Conservation (phyloP, 1,140 invertebrate species). For the Cephus cinctus region DNA sequence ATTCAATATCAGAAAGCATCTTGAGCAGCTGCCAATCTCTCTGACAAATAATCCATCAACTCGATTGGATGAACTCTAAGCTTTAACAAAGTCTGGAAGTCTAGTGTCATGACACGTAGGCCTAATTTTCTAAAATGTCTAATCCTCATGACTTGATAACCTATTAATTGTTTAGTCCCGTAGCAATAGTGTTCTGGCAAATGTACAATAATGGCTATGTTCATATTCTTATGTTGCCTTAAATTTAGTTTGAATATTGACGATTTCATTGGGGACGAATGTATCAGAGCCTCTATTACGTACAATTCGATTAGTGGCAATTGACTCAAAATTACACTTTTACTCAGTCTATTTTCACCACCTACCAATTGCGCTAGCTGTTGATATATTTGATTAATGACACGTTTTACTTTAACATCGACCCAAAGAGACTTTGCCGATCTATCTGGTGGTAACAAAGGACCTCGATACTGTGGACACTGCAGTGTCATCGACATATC, state of each 20-base stretch:
- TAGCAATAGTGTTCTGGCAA: constrained; percentile 67
- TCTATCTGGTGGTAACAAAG: constrained; percentile 60
- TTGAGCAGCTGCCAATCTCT: constrained; percentile 38
- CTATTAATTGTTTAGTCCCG: constrained; percentile 57
- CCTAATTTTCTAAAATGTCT: constrained; percentile 64
- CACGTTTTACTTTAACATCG: constrained; percentile 59
- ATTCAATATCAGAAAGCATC: constrained; percentile 27
- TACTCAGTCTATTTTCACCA: constrained; percentile 50
- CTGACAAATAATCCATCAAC: constrained; percentile 49
- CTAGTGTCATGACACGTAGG: constrained; percentile 63
- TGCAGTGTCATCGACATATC: constrained; percentile 68
- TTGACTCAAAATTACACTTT: constrained; percentile 55
- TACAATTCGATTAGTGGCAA: constrained; percentile 63
- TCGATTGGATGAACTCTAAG: constrained; percentile 45
- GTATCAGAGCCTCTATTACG: constrained; percentile 63
- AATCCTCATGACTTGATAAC: constrained; percentile 64
- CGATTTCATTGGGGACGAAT: constrained; percentile 43
- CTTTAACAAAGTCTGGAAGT: constrained; percentile 57
- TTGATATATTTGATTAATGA: constrained; percentile 54
- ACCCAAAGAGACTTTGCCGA: constrained; percentile 49
- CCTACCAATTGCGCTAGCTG: constrained; percentile 50
- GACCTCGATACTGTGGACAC: constrained; percentile 60
- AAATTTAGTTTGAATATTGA: constrained; percentile 52
- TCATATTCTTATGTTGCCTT: constrained; percentile 43
- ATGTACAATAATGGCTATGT: constrained; percentile 62